phyloP scores from a whole-genome alignment of 92 coral and sea anemone genomes.

The Umimayanthus chanpuru region DNA sequence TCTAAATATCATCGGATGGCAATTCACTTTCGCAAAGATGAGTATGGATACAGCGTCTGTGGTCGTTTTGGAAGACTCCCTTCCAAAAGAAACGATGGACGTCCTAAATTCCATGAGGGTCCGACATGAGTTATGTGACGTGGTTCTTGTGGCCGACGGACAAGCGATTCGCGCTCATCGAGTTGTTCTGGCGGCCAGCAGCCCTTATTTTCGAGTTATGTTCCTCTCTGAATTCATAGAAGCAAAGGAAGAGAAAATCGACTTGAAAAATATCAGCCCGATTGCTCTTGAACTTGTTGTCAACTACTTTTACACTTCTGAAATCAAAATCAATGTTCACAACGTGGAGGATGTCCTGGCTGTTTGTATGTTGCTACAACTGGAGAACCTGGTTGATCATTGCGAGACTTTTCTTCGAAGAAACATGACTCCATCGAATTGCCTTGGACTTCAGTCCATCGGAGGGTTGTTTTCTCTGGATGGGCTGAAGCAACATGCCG shows the following conservation, averaged over 20 bases:
- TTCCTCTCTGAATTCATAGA: conserved; percentile 95
- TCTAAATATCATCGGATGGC: conserved; percentile 28
- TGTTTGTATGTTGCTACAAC: conserved; percentile 81
- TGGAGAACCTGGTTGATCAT: conserved; percentile 84
- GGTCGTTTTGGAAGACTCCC: conserved; percentile 78
- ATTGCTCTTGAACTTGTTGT: conserved; percentile 75
- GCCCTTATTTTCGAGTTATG: conserved; percentile 99
- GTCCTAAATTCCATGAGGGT: conserved; percentile 86
- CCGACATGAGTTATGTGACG: conserved; percentile 89
- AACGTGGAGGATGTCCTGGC: conserved; percentile 91
- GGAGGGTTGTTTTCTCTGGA: conserved; percentile 86
- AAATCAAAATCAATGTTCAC: conserved; percentile 77
- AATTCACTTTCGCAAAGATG: conserved; percentile 45
- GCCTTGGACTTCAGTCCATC: conserved; percentile 87
- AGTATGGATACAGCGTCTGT: conserved; percentile 74
- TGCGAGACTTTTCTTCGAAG: conserved; percentile 98
- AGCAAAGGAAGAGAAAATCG: conserved; percentile 80
- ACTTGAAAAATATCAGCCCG: conserved; percentile 79
- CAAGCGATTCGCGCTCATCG: conserved; percentile 82
- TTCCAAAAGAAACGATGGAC: conserved; percentile 77
- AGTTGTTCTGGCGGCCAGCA: conserved; percentile 95
- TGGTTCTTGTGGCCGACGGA: conserved; percentile 74
- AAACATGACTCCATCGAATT: conserved; percentile 92
- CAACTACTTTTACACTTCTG: conserved; percentile 91
- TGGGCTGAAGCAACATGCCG: conserved; percentile 85